Evolutionary conservation across 2,113 vertebrate genomes (phyloP), one percentile per base, ranked within the genome.

Genomic region (Damaliscus lunatus): DNA sequence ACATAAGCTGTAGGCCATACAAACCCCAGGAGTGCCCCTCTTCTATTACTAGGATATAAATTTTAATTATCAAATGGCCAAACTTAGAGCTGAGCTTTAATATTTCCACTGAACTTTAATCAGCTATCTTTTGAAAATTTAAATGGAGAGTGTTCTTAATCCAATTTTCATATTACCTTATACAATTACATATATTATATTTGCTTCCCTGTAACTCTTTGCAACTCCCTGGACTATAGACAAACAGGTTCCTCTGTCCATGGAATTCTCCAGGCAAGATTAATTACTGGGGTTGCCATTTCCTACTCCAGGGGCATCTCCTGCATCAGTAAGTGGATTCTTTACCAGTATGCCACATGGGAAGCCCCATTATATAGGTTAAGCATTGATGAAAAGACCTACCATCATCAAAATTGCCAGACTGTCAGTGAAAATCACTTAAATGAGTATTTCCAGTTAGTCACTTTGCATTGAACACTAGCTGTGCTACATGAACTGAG

Each of bases 401-500:
- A 4, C 0, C 12, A 27, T 55, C 1, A 64, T 53, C 29, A 87
- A 91, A 55, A 88, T 82, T 50, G 7, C 21, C 88, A 96, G 23
- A 50, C 8, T 27, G 31, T 57, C 50, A 23, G 1, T 48, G 59
- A 36, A 23, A 29, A n/a, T 52, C 11, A 59, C 8, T 36, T n/a
- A 77, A 40, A 83, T 84, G 83, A 7, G 13, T 52, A 84, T 57
- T 94, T 48, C 33, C 15, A 95, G 36, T 53, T 74, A 53, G 2
- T 64, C 3, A 59, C 3, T 67, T 7, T 7, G 0, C 12, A 43
- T 10, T 74, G 2, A 86, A 8, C 12, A 3, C 25, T 55, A 57
- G n/a, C 14, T 52, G 3, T 53, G 3, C 29, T 62, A 27, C 17
- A 21, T 19, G 23, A n/a, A 46, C 1, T 40, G 0, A 1, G 8